Base-by-base conservation (phyloP, 1,140 invertebrate species). In the Carposina sasakii region DNA sequence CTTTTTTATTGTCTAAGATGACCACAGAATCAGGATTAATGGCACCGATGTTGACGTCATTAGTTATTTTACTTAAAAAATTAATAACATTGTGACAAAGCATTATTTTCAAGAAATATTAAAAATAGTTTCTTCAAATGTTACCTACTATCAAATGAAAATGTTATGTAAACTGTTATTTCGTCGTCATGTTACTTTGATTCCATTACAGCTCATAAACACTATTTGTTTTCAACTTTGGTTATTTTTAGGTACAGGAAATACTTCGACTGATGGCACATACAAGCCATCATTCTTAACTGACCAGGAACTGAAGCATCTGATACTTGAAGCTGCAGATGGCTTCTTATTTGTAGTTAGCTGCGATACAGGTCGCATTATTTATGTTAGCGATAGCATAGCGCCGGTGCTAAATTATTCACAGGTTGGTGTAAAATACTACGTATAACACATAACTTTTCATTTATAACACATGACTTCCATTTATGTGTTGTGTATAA, bases 261-360 rank as follows among this genome's bases (percentile, higher is more conserved):
- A 98, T 83, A 98, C 96, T 12, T 94, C 91, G 52, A 91, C 91
- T 24, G 96, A 98, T 87, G 96, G 95, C 21, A 94, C 95, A 1
- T 99, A 98, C 79, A 99, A 99, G 84, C 98, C 98, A 10, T 98
- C 97, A 2, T 99, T 99, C 81, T 88, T 99, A 20, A 99, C 98
- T 28, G 98, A 99, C 86, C 97, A 99, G 78, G 98, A 99, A 82
- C 85, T 99, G 15, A 99, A 99, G 78, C 98, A 99, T 87, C 87
- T 99, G 45, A 99, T 99, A 54, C 86, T 99, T 39, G 98, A 99
- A 87, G 98, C 98, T 15, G 98, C 98, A 8, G 98, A 99, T 88
- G 98, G 98, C 1, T 99, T 99, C 85, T 88, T 99, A 17, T 99
- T 99, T 85, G 98, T 99, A 6, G 95, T 99, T 0, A 96, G 96